Percentiles rank a stretch among this genome's conserved stretches.
phyloP scores from a whole-genome alignment of 2,888 invertebrate species.

The Nomada fabriciana region DNA sequence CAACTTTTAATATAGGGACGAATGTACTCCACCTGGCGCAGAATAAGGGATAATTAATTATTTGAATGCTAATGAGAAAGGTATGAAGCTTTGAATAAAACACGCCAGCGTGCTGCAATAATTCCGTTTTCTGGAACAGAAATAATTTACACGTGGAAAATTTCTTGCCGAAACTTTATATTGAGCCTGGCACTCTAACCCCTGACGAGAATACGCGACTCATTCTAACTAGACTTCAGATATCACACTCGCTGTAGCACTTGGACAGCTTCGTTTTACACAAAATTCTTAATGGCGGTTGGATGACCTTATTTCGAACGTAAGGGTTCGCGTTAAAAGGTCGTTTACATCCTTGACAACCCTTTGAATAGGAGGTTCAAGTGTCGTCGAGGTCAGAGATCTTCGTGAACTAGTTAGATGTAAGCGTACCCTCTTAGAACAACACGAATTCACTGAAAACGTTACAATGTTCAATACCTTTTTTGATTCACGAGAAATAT shows the following conservation, averaged over 20 bases:
- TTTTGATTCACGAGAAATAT: no score
- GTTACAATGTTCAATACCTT: background rate
- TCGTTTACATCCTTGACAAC: conserved; percentile 33
- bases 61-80: background rate
- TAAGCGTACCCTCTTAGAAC: background rate
- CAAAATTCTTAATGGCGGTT: conserved; percentile 17
- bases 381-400: conserved; percentile 30
- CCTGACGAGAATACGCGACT: background rate
- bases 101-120: background rate
- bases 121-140: background rate
- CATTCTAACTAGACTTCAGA: conserved; percentile 35
- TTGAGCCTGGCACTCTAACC: background rate
- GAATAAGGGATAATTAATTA: background rate
- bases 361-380: conserved; percentile 23
- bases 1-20: no score
- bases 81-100: background rate
- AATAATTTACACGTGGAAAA: background rate
- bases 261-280: conserved; percentile 32
- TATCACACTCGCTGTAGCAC: conserved; percentile 15
- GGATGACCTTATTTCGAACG: background rate
- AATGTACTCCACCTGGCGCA: background rate
- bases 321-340: conserved; percentile 11
- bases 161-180: background rate
- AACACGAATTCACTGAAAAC: background rate
- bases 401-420: conserved; percentile 6